Evolutionary conservation across 2,888 invertebrate genomes (phyloP).

Genomic region (Xestia ashworthii): DNA sequence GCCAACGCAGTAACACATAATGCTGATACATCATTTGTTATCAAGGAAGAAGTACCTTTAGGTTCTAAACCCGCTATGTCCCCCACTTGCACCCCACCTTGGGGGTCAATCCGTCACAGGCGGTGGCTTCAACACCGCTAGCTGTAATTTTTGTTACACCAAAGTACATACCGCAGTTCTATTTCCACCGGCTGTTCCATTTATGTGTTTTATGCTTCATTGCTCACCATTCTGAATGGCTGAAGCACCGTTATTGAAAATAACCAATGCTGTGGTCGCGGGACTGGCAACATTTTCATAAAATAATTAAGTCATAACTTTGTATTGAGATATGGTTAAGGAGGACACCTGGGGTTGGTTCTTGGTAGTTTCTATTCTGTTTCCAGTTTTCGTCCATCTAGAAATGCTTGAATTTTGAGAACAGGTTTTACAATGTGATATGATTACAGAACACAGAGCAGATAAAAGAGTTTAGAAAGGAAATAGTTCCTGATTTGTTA

Average conservation of each 20-base stretch:
- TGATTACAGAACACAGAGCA: no score
- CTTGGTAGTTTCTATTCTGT: slow-evolving; percentile 5
- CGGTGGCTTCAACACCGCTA: slow-evolving; percentile 75
- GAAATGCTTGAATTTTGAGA: slow-evolving; percentile 2
- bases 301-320: slow-evolving; percentile 43
- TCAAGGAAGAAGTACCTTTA: no score
- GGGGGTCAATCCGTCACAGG: slow-evolving; percentile 79
- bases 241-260: slow-evolving; percentile 50
- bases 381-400: not conserved
- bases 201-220: slow-evolving; percentile 66
- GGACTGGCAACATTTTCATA: slow-evolving; percentile 23
- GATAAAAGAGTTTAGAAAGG: no score
- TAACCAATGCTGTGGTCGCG: slow-evolving; percentile 41
- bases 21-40: not conserved
- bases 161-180: slow-evolving; percentile 66
- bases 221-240: slow-evolving; percentile 54
- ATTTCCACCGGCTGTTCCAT: slow-evolving; percentile 66
- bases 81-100: slow-evolving; percentile 49
- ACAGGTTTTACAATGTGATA: not conserved
- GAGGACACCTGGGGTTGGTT: slow-evolving; percentile 1
- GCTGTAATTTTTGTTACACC: slow-evolving; percentile 74
- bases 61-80: not conserved
- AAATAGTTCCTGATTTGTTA: no score
- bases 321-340: slow-evolving; percentile 17
- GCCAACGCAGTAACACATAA: not conserved